A percentile compares a stretch with the other conserved stretches of the same genome.
Evolutionary conservation across 2,888 invertebrate species (phyloP).

Genomic region (Cosmia trapezina): DNA sequence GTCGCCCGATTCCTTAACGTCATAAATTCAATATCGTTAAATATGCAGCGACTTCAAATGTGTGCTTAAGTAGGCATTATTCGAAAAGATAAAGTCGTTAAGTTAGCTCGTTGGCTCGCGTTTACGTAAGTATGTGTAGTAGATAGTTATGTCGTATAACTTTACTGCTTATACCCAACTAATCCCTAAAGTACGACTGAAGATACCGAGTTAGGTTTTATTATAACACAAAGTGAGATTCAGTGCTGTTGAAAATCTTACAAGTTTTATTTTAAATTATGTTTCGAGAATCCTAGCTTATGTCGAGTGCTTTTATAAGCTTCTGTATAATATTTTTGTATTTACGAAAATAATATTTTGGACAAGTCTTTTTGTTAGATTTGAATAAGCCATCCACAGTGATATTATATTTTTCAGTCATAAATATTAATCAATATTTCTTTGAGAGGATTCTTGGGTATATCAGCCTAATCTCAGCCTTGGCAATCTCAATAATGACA

Average conservation of each 20-base stretch:
- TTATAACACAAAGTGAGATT: slow-evolving; percentile 58
- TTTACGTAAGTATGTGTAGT: slow-evolving; percentile 67
- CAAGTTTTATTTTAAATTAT: slow-evolving; percentile 57
- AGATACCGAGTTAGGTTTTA: slow-evolving; percentile 64
- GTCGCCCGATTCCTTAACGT: slow-evolving; percentile 83
- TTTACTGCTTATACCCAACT: slow-evolving; percentile 79
- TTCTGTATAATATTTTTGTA: slow-evolving; percentile 34
- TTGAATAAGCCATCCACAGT: slow-evolving; percentile 30
- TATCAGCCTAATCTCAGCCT: slow-evolving; percentile 1
- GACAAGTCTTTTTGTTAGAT: slow-evolving; percentile 17
- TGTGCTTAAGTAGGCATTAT: slow-evolving; percentile 85
- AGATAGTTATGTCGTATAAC: slow-evolving; percentile 81
- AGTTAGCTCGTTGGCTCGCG: slow-evolving; percentile 71
- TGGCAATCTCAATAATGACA: slow-evolving; percentile 6
- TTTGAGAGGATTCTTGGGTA: not conserved
- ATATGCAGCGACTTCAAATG: slow-evolving; percentile 76
- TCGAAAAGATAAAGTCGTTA: slow-evolving; percentile 85
- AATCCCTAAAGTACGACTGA: slow-evolving; percentile 76
- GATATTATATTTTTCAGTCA: slow-evolving; percentile 17
- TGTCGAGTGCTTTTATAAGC: slow-evolving; percentile 48
- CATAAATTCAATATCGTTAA: slow-evolving; percentile 90
- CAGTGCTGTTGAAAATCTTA: slow-evolving; percentile 56
- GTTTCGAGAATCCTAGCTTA: slow-evolving; percentile 48
- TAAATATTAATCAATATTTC: slow-evolving; percentile 16
- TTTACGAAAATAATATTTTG: slow-evolving; percentile 33